Percentiles rank a stretch among this genome's conserved stretches.
These are phyloP conservation scores for Lagopus leucura DNA, from an alignment of 2,113 vertebrate genomes.

Conservation along the genomic window DNA sequence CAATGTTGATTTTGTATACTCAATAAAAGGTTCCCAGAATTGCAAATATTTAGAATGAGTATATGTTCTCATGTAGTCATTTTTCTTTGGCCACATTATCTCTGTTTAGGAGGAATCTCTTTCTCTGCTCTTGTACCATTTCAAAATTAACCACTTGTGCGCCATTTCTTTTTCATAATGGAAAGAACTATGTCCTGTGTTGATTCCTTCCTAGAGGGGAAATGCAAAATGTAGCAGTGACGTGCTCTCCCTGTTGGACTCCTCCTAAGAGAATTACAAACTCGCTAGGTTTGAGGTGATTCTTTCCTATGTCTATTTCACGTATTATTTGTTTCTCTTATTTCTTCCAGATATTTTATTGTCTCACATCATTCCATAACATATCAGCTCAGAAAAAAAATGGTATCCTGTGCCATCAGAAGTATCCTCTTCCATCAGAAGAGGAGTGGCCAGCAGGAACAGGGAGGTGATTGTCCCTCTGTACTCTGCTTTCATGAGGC, in stretches of 20 bases:
- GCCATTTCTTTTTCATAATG: not conserved
- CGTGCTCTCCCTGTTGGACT: not conserved
- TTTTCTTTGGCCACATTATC: not conserved
- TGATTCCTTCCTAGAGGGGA: not conserved
- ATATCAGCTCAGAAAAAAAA: too few relatives aligned
- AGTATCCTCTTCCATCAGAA: too few relatives aligned
- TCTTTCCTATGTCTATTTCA: not conserved
- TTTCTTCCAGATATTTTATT: not conserved
- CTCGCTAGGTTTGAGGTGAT: not conserved
- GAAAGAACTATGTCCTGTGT: not conserved
- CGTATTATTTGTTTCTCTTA: not conserved
- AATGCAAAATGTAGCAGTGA: not conserved
- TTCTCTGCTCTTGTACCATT: not conserved
- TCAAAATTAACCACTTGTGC: not conserved
- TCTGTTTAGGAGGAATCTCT: not conserved
- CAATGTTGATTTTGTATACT: constrained; percentile 48
- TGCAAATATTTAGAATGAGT: constrained; percentile 49
- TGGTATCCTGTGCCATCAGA: too few relatives aligned
- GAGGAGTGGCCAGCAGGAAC: too few relatives aligned
- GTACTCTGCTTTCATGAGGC: too few relatives aligned
- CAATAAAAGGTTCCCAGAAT: constrained; percentile 2
- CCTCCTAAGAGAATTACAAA: not conserved
- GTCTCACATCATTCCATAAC: fast-evolving
- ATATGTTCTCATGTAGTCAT: not conserved
- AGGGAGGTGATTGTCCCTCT: too few relatives aligned